Conservation (phyloP, 2,888 invertebrate species). For the Caenorhabditis sulstoni region DNA sequence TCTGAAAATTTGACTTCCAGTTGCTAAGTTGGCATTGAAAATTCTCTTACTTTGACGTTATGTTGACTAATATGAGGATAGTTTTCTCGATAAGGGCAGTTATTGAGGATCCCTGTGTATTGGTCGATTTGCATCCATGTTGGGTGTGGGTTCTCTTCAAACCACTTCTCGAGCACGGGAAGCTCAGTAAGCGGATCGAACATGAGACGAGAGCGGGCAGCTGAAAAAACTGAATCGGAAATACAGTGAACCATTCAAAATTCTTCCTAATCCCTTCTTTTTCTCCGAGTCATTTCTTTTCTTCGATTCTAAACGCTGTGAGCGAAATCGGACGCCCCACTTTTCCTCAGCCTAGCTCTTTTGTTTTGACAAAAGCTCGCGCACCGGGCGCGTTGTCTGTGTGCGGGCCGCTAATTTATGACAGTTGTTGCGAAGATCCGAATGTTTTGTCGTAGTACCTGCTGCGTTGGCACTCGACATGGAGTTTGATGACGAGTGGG, state of each 20-base stretch:
- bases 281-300: background rate
- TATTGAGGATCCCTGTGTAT: conserved; percentile 96
- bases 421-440: background rate
- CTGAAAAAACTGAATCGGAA: conserved; percentile 54
- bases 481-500: conserved; percentile 43
- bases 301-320: background rate
- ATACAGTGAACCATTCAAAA: background rate
- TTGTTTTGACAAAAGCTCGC: conserved; percentile 25
- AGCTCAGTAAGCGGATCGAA: conserved; percentile 99
- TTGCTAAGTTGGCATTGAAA: too few relatives aligned
- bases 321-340: conserved; percentile 35
- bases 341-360: conserved; percentile 1
- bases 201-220: conserved; percentile 92
- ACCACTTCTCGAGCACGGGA: conserved; percentile 86
- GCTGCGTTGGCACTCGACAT: conserved; percentile 53
- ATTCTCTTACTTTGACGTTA: conserved; percentile 88
- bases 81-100: conserved; percentile 94
- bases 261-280: background rate
- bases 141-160: conserved; percentile 97
- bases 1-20: conserved; percentile 80
- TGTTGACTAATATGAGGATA: conserved; percentile 98
- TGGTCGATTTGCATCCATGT: conserved; percentile 97
- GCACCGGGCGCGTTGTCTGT: conserved; percentile 17
- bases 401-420: conserved; percentile 39
- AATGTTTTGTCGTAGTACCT: conserved; percentile 36